Percentiles rank a stretch among this genome's conserved stretches.
phyloP scores from a whole-genome alignment of 1,140 invertebrate species.

The Aphelinus certus region DNA sequence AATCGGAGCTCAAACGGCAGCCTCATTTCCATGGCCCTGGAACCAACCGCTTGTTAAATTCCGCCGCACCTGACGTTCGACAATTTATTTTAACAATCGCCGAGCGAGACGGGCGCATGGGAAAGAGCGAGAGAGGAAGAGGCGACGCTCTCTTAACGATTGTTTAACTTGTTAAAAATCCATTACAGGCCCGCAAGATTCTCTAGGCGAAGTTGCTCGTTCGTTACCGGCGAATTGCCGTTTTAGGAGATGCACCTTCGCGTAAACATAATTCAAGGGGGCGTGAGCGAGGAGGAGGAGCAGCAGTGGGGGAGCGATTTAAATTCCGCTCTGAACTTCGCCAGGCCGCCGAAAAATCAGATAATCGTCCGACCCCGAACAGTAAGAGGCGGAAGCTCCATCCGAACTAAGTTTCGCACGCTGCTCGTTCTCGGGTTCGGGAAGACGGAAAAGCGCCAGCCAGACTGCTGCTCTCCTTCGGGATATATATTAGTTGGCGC shows the following conservation, averaged over 20 bases:
- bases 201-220: slow-evolving; percentile 36
- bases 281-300: no score
- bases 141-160: slow-evolving; percentile 59
- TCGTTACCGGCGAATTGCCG: slow-evolving; percentile 46
- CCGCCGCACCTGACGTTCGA: slow-evolving; percentile 23
- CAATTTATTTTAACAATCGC: slow-evolving; percentile 25
- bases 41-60: slow-evolving; percentile 30
- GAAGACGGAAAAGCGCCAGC: slow-evolving; percentile 17
- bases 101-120: slow-evolving; percentile 35
- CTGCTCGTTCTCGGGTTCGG: no score
- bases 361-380: slow-evolving; percentile 25
- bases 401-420: slow-evolving; percentile 11
- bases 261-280: slow-evolving; percentile 31
- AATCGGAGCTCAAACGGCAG: slow-evolving; percentile 10
- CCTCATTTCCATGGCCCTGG: not conserved
- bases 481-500: not conserved
- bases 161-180: slow-evolving; percentile 64
- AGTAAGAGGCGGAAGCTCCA: not conserved
- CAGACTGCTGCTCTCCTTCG: not conserved
- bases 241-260: slow-evolving; percentile 24
- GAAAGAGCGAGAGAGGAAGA: slow-evolving; percentile 20
- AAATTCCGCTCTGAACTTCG: slow-evolving; percentile 27
- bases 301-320: slow-evolving; percentile 5
- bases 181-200: slow-evolving; percentile 48
- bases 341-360: slow-evolving; percentile 19